Base-by-base conservation (phyloP, 1,140 invertebrate genomes). In the Drosophila pachea region DNA sequence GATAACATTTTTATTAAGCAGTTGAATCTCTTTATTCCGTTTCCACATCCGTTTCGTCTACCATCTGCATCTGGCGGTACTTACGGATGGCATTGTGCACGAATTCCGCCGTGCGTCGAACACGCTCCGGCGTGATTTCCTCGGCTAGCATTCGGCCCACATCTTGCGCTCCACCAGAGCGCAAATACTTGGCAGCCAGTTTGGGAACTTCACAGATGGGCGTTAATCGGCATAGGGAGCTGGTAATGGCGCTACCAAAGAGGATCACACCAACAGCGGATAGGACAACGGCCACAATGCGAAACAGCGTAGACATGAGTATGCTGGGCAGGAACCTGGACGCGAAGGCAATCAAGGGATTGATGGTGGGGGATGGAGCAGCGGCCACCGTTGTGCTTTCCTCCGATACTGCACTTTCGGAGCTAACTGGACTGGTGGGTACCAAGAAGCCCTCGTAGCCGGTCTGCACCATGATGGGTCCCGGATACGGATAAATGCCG, bases 51-150 rank as follows among this genome's bases (percentile, higher is more conserved):
- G 31, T 7, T 0, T 86, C 78, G 22, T 63, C 56, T 6, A 81
- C 42, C 42, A 73, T 73, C 36, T 87, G 83, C 32, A 86, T 50
- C 6, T 82, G 68, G 36, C 92, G 90, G 81, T 94, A 94, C 78
- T 93, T 94, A 16, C 92, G 91, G 56, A 94, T 90, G 12, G 94
- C 93, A 14, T 90, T 91, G 58, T 92, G 91, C 2, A 94, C 91
- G 12, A 94, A 91, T 12, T 91, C 89, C 0, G 92, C 91, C 0
- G 93, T 91, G 5, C 91, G 88, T n/a, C 92, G 91, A 7, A 94
- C 91, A 22, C 91, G 90, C 16, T 91, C 90, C 3, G 88, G 81
- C 0, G 89, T 90, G 48, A 91, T 84, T 68, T 89, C 67, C 58
- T 79, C 58, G 76, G 78, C 64, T 70, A 79, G 50, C 90, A 87